Base-by-base conservation (phyloP, 1,140 invertebrate species). In the Babylonia areolata region DNA sequence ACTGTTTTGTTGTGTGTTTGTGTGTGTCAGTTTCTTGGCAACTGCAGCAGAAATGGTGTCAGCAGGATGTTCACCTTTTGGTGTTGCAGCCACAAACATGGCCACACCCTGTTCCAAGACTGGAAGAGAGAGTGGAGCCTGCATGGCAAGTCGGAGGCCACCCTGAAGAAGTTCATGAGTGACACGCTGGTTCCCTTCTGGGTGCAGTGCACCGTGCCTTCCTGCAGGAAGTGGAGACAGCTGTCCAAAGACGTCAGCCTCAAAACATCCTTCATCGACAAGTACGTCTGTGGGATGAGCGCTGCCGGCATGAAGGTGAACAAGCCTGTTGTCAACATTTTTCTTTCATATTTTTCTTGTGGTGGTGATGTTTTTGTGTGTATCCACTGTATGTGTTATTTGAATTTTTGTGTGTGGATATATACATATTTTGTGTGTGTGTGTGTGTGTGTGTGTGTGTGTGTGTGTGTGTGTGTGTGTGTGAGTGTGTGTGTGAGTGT, bases 151-250 rank as follows among this genome's bases (percentile, higher is more conserved):
- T 89, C 90, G 28, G 93, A 95, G 54, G 86, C 94, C 86, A 88
- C 86, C 71, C 39, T 79, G 28, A 83, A 78, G 81, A 64, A 79
- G 54, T 87, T 87, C 87, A 92, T 94, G 87, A 85, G 87, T 23
- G 94, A 94, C 84, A 89, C 93, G 81, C 58, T 93, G 33, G 86
- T 95, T 39, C 94, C 94, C n/a, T 95, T 91, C 88, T 95, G 94
- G 94, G 85, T 93, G 5, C 89, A 93, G 85, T 95, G 94, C 90
- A 89, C 46, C 1, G 54, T 75, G 1, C 73, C 78, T 28, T 51
- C 83, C 1, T 95, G 94, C 90, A 83, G 89, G 6, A 94, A 94
- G 73, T 95, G 94, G 93, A 85, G 94, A 39, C 92, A 92, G 86
- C 82, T 92, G n/a, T 88, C 90, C 2, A 87, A 87, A 35, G 87